Conservation (phyloP, 1,140 invertebrate genomes). For the Musca vetustissima region DNA sequence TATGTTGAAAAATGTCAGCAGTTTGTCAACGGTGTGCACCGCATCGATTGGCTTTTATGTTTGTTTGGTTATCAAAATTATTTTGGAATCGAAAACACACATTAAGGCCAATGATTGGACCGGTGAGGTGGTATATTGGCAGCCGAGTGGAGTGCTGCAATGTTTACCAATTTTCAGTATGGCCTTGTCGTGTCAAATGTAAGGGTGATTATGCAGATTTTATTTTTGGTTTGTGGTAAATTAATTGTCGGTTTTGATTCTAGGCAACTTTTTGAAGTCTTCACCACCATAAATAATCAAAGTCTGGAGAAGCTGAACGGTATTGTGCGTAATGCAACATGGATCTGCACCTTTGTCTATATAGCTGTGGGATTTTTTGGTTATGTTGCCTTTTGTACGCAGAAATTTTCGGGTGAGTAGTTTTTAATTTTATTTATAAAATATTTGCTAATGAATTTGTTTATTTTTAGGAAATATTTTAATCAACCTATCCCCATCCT, state of each 20-base stretch:
- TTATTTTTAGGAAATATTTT: conserved; percentile 82
- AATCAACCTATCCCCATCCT: conserved; percentile 77
- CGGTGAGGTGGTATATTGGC: conserved; percentile 79
- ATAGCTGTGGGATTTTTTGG: conserved; percentile 90
- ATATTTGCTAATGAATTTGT: conserved; percentile 37
- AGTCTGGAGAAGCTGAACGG: conserved; percentile 87
- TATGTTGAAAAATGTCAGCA: conserved; percentile 87
- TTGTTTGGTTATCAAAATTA: conserved; percentile 84
- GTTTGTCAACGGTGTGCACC: conserved; percentile 82
- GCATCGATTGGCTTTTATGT: conserved; percentile 90
- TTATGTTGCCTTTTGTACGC: conserved; percentile 87
- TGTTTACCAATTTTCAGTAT: conserved; percentile 94
- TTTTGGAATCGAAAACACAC: conserved; percentile 73
- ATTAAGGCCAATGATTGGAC: conserved; percentile 75
- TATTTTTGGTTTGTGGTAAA: no score
- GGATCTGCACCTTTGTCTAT: conserved; percentile 87
- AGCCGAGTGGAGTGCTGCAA: conserved; percentile 79
- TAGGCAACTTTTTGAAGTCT: conserved; percentile 94
- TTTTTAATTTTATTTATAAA: conserved; percentile 1
- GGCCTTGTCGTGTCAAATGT: conserved; percentile 94
- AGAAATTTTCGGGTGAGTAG: conserved; percentile 76
- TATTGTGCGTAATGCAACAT: conserved; percentile 84
- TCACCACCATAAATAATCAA: conserved; percentile 84
- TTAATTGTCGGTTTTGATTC: no score
- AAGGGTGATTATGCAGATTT: no score